Evolutionary conservation across 2,113 vertebrate species (phyloP).

Genomic region (Cyanoramphus novaezelandiae): DNA sequence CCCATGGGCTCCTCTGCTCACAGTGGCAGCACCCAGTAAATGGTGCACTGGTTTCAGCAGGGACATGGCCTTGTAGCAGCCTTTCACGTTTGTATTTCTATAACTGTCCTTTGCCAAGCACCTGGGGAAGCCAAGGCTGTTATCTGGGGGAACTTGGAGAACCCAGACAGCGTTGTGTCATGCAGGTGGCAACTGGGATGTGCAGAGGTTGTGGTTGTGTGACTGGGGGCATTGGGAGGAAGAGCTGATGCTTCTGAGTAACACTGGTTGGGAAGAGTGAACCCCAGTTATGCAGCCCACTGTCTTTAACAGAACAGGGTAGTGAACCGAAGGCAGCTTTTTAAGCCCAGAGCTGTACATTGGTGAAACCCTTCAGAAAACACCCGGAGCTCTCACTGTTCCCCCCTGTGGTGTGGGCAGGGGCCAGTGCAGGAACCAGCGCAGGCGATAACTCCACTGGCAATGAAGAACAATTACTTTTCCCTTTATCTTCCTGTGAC

Average conservation of each 20-base stretch:
- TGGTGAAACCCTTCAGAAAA: background rate
- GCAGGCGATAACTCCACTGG: conserved; percentile 13
- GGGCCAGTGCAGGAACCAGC: conserved; percentile 35
- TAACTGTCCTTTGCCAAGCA: background rate
- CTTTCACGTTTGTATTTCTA: background rate
- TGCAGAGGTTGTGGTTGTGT: background rate
- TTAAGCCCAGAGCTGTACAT: background rate
- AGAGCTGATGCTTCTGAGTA: background rate
- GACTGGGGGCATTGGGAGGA: background rate
- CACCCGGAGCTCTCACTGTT: background rate
- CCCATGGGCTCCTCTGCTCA: background rate
- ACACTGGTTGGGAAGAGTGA: background rate
- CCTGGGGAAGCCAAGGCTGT: background rate
- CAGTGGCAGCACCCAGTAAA: background rate
- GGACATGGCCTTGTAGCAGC: background rate
- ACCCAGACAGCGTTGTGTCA: rapidly evolving
- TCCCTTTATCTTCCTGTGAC: conserved; percentile 33
- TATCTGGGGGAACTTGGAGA: background rate
- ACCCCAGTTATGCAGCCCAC: background rate
- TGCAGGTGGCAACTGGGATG: background rate
- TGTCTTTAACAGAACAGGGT: background rate
- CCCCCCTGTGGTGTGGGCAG: conserved; percentile 37
- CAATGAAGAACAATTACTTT: background rate
- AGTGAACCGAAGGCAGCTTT: background rate
- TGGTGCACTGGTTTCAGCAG: background rate